phyloP scores from a whole-genome alignment of 1,140 invertebrate species.

The Pantala flavescens region DNA sequence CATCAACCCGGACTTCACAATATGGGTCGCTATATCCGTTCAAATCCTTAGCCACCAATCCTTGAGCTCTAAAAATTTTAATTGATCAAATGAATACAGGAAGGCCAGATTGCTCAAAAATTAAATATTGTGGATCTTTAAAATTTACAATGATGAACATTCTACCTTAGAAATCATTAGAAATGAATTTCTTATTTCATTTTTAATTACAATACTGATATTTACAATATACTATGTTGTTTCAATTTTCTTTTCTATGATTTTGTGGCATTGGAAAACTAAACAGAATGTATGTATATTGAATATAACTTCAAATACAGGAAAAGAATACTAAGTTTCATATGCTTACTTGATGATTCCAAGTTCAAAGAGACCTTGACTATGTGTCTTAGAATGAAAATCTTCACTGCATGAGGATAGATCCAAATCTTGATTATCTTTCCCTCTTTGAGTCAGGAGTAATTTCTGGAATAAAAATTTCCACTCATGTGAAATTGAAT shows the following conservation, averaged over 20 bases:
- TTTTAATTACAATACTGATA: background rate
- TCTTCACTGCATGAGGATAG: conserved; percentile 1
- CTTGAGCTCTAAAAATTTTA: conserved; percentile 29
- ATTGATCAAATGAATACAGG: too few species aligned
- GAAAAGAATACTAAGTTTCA: background rate
- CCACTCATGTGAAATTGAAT: too few species aligned
- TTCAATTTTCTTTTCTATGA: too few species aligned
- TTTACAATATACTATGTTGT: too few species aligned
- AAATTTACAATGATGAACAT: too few species aligned
- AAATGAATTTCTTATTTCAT: background rate
- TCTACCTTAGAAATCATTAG: background rate
- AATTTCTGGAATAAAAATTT: conserved; percentile 29
- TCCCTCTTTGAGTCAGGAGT: conserved; percentile 32
- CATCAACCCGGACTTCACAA: conserved; percentile 40
- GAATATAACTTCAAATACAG: too few species aligned
- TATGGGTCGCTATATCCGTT: conserved; percentile 46
- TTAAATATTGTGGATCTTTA: background rate
- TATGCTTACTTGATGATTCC: conserved; percentile 24
- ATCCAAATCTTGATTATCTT: conserved; percentile 21
- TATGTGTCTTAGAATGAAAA: background rate
- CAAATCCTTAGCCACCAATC: conserved; percentile 37
- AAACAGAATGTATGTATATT: too few species aligned
- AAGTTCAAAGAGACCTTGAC: background rate
- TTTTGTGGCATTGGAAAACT: too few species aligned
- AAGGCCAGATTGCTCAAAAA: background rate